phyloP scores from a whole-genome alignment of 2,888 invertebrate species.

The Heteromurus nitidus region DNA sequence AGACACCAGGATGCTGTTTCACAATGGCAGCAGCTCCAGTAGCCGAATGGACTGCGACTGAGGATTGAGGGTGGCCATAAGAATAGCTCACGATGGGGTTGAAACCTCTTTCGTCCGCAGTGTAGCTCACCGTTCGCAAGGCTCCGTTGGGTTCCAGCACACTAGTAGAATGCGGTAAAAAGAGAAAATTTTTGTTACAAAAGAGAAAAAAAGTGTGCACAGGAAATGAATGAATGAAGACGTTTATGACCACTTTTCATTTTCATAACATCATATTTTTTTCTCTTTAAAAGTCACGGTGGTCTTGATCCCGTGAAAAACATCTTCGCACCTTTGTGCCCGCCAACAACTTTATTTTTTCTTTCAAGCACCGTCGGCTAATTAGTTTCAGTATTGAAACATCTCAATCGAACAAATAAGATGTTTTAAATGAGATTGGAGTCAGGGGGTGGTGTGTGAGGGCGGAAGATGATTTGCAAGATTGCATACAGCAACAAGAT shows the following conservation, averaged over 20 bases:
- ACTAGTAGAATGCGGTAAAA: slow-evolving; percentile 48
- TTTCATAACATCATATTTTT: background rate
- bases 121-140: slow-evolving; percentile 70
- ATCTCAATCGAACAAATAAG: slow-evolving; percentile 29
- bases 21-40: slow-evolving; percentile 33
- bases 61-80: slow-evolving; percentile 66
- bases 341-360: background rate
- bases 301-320: slow-evolving; percentile 23
- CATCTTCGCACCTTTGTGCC: background rate
- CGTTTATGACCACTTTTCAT: background rate
- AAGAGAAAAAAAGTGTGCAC: no score
- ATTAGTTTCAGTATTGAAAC: slow-evolving; percentile 14
- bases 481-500: background rate
- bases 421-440: no score
- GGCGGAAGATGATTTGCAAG: slow-evolving; percentile 49
- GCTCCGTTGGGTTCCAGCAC: slow-evolving; percentile 72
- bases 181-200: no score
- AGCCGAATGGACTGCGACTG: slow-evolving; percentile 44
- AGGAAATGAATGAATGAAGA: slow-evolving; percentile 39
- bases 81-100: slow-evolving; percentile 70
- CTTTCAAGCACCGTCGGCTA: background rate
- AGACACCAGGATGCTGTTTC: slow-evolving; percentile 24
- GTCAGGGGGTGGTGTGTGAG: slow-evolving; percentile 4
- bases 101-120: slow-evolving; percentile 72
- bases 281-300: slow-evolving; percentile 22